These are phyloP conservation scores for Luehdorfia chinensis DNA, from an alignment of 1,140 invertebrate species.

Conservation along the genomic window DNA sequence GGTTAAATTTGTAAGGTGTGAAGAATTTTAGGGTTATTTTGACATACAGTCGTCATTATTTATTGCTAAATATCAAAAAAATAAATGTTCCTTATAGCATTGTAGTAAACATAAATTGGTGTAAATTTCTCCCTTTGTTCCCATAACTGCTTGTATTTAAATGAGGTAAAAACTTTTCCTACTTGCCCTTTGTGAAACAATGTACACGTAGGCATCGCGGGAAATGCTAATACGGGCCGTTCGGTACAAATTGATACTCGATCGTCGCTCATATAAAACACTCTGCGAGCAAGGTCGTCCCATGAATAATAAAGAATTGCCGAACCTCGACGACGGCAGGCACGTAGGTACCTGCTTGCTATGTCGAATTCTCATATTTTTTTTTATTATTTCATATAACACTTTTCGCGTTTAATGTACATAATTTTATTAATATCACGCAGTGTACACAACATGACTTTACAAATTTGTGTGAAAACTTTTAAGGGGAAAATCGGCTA, in stretches of 20 bases:
- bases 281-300: conserved; percentile 65
- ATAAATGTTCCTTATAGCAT: no score
- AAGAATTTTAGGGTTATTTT: no score
- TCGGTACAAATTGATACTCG: conserved; percentile 74
- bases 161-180: conserved; percentile 10
- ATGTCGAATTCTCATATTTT: conserved; percentile 29
- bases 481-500: no score
- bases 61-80: no score
- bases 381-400: background rate
- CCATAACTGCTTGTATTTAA: conserved; percentile 12
- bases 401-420: no score
- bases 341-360: conserved; percentile 20
- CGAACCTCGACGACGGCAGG: conserved; percentile 42
- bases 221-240: conserved; percentile 67
- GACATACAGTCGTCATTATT: no score
- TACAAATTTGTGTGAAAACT: no score
- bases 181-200: conserved; percentile 45
- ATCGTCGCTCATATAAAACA: conserved; percentile 76
- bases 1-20: no score
- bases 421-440: background rate
- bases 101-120: no score
- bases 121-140: conserved; percentile 16
- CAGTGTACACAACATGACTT: no score
- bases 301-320: conserved; percentile 75
- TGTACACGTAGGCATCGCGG: conserved; percentile 51